Percentiles rank a stretch among this genome's conserved stretches.
phyloP scores from a whole-genome alignment of 2,113 vertebrate species.

The Antennarius striatus region DNA sequence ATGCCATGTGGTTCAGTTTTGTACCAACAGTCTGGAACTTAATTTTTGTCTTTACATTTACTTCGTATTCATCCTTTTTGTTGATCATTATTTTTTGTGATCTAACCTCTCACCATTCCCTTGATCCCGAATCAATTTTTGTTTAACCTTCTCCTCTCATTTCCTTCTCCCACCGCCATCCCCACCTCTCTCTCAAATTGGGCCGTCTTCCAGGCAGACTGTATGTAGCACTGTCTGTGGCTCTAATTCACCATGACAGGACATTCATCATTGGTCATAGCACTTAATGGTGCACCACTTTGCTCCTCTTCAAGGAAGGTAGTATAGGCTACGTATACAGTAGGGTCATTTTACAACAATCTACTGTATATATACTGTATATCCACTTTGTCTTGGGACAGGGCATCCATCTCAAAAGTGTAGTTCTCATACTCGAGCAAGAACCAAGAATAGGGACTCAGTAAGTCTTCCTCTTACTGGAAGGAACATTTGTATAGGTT shows the following conservation, averaged over 20 bases:
- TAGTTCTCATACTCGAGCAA: background rate
- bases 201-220: conserved; percentile 66
- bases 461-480: conserved; percentile 3
- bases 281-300: conserved; percentile 18
- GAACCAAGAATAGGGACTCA: conserved; percentile 35
- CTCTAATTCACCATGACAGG: conserved; percentile 78
- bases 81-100: background rate
- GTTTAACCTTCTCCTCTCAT: conserved; percentile 1
- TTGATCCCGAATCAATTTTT: background rate
- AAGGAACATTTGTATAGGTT: conserved; percentile 13
- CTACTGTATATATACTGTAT: too few relatives aligned
- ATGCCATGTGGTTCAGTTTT: too few relatives aligned
- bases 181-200: conserved; percentile 24
- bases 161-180: conserved; percentile 1
- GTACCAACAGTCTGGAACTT: too few relatives aligned
- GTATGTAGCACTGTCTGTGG: conserved; percentile 42
- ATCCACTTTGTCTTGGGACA: too few relatives aligned
- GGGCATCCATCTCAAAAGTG: too few relatives aligned
- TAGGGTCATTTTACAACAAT: too few relatives aligned
- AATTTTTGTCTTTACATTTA: too few relatives aligned
- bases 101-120: background rate
- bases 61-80: too few relatives aligned
- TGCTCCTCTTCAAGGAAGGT: background rate
- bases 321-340: background rate
- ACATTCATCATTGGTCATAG: conserved; percentile 80